Evolutionary conservation across 2,113 vertebrate species (phyloP), one percentile per base, ranked within the genome.

Genomic region (Garra rufa): DNA sequence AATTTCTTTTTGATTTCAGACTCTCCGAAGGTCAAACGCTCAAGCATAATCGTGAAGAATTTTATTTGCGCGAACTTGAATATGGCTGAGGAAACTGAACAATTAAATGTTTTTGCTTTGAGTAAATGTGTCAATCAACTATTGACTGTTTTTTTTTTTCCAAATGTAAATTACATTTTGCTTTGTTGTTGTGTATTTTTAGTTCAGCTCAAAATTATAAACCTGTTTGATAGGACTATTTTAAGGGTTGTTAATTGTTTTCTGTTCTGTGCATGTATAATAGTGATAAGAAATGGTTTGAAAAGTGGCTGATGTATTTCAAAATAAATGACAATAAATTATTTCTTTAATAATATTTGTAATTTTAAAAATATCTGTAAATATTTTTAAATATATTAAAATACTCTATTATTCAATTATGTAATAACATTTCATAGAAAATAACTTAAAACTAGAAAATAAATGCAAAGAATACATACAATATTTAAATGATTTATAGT

Each of bases 21-120:
- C 57, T 63, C 34, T 24, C 26, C 57, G 24, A 46, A 79, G 41
- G 57, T 79, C 76, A 44, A 41, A 79, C 6, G 15, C 46, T 63
- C 38, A 43, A 41, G 57, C 24, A 19, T 24, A 59, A 59, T 59
- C 4, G 26, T 75, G 21, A 57, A 38, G n/a, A 14, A 55, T 43
- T 63, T 63, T 63, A 24, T 19, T 28, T 28, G 57, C 1, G 14
- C 9, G 63, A 79, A 44, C 76, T 28, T 44, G 13, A 55, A 21
- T 34, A 8, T 52, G 38, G 19, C 50, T 0, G 30, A 28, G 9
- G 17, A 28, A 65, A 65, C 1, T 34, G 5, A 65, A 48, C 59
- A 48, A 48, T 34, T 26, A 28, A 61, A 57, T 26, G 14, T 78
- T 76, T 75, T 19, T 17, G 15, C 28, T 34, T 76, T 19, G 52